Evolutionary conservation across 2,113 vertebrate genomes (phyloP).

Genomic region (zebrafish (Danio rerio)): GRCz12tu NC_133181.1:54404001-54404500

Average conservation of each 20-base stretch:
- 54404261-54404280: conserved; percentile 81
- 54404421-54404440: conserved; percentile 56
- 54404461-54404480: too few relatives aligned
- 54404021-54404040: too few relatives aligned
- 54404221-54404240: too few relatives aligned
- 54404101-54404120: background rate
- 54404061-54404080: too few relatives aligned
- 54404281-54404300: conserved; percentile 80
- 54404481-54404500: too few relatives aligned
- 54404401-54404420: conserved; percentile 89
- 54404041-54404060: background rate
- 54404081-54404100: too few relatives aligned
- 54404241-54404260: conserved; percentile 65
- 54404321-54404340: conserved; percentile 75
- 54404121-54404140: background rate
- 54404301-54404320: conserved; percentile 60
- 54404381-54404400: conserved; percentile 87
- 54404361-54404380: conserved; percentile 79
- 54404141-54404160: background rate
- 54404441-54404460: too few relatives aligned
- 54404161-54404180: too few relatives aligned
- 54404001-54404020: too few relatives aligned
- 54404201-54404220: too few relatives aligned
- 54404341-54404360: conserved; percentile 89
- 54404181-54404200: too few relatives aligned